Evolutionary conservation across 2,888 invertebrate genomes (phyloP), one percentile per base, ranked within the genome.

Genomic region (Actias luna): DNA sequence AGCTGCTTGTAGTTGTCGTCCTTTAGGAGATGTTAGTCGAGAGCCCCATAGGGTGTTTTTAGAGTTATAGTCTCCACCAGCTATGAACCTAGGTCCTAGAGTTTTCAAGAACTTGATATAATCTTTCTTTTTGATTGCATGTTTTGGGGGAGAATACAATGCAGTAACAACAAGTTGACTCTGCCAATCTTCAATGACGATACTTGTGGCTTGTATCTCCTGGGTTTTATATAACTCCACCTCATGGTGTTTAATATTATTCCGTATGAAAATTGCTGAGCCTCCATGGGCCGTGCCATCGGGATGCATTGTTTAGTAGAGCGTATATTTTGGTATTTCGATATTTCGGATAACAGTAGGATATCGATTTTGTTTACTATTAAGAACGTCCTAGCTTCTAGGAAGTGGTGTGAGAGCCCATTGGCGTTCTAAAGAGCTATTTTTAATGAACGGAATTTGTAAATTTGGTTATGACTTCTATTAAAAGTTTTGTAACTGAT

Each of bases 361-460:
- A n/a, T 33, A 33, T 75, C 71, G 36, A 72, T 29, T 18, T 68
- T 66, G 12, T 70, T 31, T 59, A 7, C 31, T 7, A 61, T 2
- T 36, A 70, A 10, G 10, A 69, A 64, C 8, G 36, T 33, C 57
- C 67, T 62, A 10, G 68, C 29, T 29, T 71, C 71, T 8, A 62
- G 10, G 29, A 59, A 63, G 12, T 69, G 67, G 42, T 67, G 61
- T 62, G 66, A 29, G 55, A 72, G 67, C n/a, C 71, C 72, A 66
- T 75, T 70, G 52, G 69, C 65, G 61, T 75, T 73, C 73, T 69
- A 75, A 18, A 68, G 55, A 1, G 60, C 69, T 31, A 73, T n/a
- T n/a, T n/a, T n/a, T n/a, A n/a, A n/a, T n/a, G n/a, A n/a, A n/a
- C n/a, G n/a, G n/a, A n/a, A n/a, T 61, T 58, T 66, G 65, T 33